phyloP scores from a whole-genome alignment of 2,797 vertebrate species.

The Aulostomus chinensis region DNA sequence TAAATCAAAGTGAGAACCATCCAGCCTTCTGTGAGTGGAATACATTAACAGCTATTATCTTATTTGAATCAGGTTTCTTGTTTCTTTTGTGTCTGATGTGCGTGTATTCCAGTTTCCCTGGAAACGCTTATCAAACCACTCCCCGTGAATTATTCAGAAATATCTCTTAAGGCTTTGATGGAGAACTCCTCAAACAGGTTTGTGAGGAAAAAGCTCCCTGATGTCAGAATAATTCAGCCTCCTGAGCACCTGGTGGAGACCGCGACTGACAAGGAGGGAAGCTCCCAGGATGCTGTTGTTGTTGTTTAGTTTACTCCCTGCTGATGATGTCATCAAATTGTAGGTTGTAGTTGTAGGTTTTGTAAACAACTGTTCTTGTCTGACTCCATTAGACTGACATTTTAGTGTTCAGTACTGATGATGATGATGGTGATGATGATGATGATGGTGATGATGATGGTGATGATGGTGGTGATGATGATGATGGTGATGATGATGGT shows the following conservation, averaged over 20 bases:
- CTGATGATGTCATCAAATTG: too few species aligned
- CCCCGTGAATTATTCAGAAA: slow-evolving; percentile 74
- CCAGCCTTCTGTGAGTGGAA: slow-evolving; percentile 37
- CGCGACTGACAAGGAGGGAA: not conserved
- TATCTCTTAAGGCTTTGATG: slow-evolving; percentile 56
- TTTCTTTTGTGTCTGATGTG: slow-evolving; percentile 35
- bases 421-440: too few species aligned
- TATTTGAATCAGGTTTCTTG: slow-evolving; percentile 53
- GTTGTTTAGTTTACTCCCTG: too few species aligned
- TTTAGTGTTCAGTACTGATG: too few species aligned
- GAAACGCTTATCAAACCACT: slow-evolving; percentile 63
- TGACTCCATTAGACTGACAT: too few species aligned
- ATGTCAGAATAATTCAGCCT: slow-evolving; percentile 34
- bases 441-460: too few species aligned
- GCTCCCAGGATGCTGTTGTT: too few species aligned
- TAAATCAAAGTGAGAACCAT: slow-evolving; percentile 31
- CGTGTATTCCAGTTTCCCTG: slow-evolving; percentile 64
- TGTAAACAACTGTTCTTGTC: too few species aligned
- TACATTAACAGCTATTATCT: slow-evolving; percentile 58
- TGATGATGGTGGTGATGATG: too few species aligned
- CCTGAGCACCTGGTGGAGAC: too few species aligned
- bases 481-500: too few species aligned
- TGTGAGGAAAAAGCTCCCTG: slow-evolving; percentile 24
- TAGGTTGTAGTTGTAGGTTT: too few species aligned
- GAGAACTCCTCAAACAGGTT: slow-evolving; percentile 47